Conservation (phyloP, 2,888 invertebrate species). For the Heterodera filipjevi region DNA sequence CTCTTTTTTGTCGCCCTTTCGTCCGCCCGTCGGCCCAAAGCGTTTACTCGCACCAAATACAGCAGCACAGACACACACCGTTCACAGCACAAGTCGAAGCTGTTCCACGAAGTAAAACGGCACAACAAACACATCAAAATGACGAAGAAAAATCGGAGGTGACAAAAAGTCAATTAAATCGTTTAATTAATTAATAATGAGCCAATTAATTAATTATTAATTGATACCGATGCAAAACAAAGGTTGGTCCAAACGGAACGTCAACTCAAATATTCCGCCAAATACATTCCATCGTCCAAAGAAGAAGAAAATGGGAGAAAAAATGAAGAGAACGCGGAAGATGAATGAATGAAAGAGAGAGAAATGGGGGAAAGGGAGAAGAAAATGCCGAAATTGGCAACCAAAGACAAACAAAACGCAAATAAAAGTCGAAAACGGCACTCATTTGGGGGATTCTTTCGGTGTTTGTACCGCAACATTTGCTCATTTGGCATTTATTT, state of each 20-base stretch:
- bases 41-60: not conserved
- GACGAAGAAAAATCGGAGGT: constrained; percentile 8
- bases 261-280: constrained; percentile 4
- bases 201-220: not conserved
- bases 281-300: not conserved
- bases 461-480: too few species aligned
- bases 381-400: not conserved
- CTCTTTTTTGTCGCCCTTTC: not conserved
- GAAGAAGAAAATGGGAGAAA: not conserved
- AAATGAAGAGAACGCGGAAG: not conserved
- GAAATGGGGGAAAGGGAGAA: not conserved
- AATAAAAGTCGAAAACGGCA: too few species aligned
- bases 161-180: not conserved
- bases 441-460: too few species aligned
- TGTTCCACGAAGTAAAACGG: constrained; percentile 2
- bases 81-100: not conserved
- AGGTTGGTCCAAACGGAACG: constrained; percentile 4
- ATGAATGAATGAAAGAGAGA: not conserved
- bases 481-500: too few species aligned
- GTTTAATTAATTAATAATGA: not conserved
- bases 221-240: not conserved
- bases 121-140: constrained; percentile 5
- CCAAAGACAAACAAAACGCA: too few species aligned
- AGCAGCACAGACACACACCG: not conserved
- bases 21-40: not conserved